These are phyloP conservation scores for Tragulus kanchil DNA, from an alignment of 2,113 vertebrate genomes.

Conservation along the genomic window DNA sequence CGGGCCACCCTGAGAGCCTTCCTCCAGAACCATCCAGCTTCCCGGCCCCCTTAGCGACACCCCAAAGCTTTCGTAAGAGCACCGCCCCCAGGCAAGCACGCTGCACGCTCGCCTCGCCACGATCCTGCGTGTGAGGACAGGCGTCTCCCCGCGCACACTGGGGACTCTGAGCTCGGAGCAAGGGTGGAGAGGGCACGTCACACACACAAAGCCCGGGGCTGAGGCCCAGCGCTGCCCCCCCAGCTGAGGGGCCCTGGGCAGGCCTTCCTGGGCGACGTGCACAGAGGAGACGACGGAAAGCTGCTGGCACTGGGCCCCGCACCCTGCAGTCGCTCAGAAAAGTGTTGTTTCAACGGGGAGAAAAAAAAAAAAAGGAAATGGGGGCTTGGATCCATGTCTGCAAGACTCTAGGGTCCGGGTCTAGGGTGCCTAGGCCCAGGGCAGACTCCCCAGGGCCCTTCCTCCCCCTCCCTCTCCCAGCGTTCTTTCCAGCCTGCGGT, in stretches of 20 bases:
- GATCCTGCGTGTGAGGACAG: neutral
- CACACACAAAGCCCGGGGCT: neutral
- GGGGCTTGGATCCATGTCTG: rapidly evolving
- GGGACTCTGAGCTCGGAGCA: neutral
- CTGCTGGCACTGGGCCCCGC: neutral
- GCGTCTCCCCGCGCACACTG: neutral
- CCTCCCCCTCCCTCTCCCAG: neutral
- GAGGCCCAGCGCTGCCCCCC: neutral
- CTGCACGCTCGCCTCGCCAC: rapidly evolving
- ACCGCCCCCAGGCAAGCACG: rapidly evolving
- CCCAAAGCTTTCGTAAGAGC: rapidly evolving
- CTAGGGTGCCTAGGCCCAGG: neutral
- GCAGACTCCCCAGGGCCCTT: neutral
- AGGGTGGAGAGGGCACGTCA: neutral
- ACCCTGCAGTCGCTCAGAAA: neutral
- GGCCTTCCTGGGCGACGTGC: neutral
- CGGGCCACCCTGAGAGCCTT: neutral
- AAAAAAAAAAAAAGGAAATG: neutral
- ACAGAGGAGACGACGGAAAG: neutral
- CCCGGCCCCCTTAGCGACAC: rapidly evolving
- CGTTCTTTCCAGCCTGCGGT: neutral
- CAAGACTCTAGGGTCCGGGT: neutral
- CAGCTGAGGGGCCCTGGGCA: neutral
- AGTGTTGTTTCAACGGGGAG: neutral
- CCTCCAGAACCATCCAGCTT: neutral